These are phyloP conservation scores for Bathynomus jamesi DNA, from an alignment of 1,140 invertebrate genomes.

Conservation along the genomic window DNA sequence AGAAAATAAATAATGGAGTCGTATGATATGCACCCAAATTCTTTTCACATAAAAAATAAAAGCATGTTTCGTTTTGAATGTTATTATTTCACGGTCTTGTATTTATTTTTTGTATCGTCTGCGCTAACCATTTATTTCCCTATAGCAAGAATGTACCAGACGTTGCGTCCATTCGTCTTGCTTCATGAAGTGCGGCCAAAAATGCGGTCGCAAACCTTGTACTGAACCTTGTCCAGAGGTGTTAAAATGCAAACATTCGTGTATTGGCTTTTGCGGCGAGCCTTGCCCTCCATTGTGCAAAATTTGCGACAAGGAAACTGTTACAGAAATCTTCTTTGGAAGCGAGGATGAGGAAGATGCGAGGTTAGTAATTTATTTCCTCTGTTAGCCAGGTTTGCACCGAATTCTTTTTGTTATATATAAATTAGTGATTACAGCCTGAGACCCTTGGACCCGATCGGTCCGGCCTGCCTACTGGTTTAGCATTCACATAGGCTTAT, in stretches of 20 bases:
- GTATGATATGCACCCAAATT: no score
- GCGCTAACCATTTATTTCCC: background rate
- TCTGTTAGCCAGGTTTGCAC: no score
- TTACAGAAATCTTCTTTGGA: conserved; percentile 51
- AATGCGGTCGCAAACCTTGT: conserved; percentile 50
- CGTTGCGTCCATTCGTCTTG: background rate
- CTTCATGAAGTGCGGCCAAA: conserved; percentile 43
- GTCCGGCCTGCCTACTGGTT: background rate
- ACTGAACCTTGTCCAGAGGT: conserved; percentile 46
- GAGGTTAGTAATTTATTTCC: conserved; percentile 13
- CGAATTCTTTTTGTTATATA: background rate
- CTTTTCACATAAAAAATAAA: no score
- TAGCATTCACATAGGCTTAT: background rate
- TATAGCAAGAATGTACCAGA: background rate
- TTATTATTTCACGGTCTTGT: no score
- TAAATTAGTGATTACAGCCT: background rate
- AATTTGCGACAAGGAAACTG: conserved; percentile 46
- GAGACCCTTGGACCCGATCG: background rate
- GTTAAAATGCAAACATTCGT: conserved; percentile 52
- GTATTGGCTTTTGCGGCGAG: conserved; percentile 62
- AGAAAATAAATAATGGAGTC: no score
- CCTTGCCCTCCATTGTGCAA: conserved; percentile 46
- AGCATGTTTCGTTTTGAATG: no score
- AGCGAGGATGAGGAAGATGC: conserved; percentile 35
- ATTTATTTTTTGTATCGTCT: no score